phyloP scores from a whole-genome alignment of 1,140 invertebrate genomes.

The Lysiphlebus fabarum region DNA sequence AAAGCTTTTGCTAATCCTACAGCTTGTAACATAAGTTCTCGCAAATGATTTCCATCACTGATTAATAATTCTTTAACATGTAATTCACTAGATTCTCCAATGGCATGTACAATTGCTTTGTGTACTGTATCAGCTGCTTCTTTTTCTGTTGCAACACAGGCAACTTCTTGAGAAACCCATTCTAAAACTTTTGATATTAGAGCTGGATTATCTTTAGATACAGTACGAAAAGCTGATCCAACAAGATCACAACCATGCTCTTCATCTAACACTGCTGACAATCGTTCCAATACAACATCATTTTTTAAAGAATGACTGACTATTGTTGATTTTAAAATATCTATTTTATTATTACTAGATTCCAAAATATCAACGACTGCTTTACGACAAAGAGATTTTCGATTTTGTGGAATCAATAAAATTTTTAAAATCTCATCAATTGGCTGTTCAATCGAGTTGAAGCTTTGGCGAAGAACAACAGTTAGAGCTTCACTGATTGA shows the following conservation, averaged over 20 bases:
- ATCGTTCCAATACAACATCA: conserved; percentile 59
- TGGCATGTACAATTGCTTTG: conserved; percentile 61
- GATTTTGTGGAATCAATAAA: conserved; percentile 43
- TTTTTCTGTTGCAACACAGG: conserved; percentile 59
- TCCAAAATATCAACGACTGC: conserved; percentile 41
- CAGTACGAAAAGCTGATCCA: conserved; percentile 60
- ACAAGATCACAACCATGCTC: conserved; percentile 57
- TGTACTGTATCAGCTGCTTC: conserved; percentile 63
- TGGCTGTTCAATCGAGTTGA: conserved; percentile 49
- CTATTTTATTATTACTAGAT: conserved; percentile 56
- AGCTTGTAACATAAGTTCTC: conserved; percentile 63
- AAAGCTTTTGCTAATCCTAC: conserved; percentile 68
- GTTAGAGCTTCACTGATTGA: conserved; percentile 56
- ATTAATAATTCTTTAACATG: conserved; percentile 57
- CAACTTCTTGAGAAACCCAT: conserved; percentile 59
- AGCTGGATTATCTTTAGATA: conserved; percentile 58
- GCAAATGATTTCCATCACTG: conserved; percentile 52
- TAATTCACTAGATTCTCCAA: conserved; percentile 60
- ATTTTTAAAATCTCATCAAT: conserved; percentile 56
- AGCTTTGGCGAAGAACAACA: conserved; percentile 43
- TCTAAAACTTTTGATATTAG: conserved; percentile 57
- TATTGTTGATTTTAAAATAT: conserved; percentile 61
- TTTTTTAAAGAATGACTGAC: conserved; percentile 53
- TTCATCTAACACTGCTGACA: conserved; percentile 59
- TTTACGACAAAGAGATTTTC: conserved; percentile 40